Evolutionary conservation across 2,888 invertebrate species (phyloP).

Genomic region (Petrolisthes cinctipes): DNA sequence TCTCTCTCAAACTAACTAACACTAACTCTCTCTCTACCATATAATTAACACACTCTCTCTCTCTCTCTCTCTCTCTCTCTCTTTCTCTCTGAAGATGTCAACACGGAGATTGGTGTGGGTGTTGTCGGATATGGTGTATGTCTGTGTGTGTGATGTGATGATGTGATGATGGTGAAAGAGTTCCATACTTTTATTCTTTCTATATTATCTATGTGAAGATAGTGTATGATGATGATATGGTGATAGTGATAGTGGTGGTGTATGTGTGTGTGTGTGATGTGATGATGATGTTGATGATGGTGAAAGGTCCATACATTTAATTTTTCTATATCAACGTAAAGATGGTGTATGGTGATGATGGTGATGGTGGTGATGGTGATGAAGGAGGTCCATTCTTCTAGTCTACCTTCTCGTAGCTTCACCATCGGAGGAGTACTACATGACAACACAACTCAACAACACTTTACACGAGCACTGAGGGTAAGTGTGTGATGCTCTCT

Average conservation of each 20-base stretch:
- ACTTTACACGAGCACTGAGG: constrained; percentile 38
- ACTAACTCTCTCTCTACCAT: background rate
- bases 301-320: background rate
- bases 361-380: background rate
- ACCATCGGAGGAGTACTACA: constrained; percentile 91
- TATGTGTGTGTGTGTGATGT: background rate
- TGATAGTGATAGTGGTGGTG: background rate
- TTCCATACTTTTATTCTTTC: background rate
- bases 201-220: background rate
- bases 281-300: background rate
- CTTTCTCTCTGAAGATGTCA: background rate
- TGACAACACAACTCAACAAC: constrained; percentile 28
- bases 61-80: background rate
- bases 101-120: too few relatives aligned
- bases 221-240: background rate
- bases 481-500: too few relatives aligned
- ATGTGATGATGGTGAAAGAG: background rate
- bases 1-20: background rate
- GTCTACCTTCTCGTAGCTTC: constrained; percentile 71
- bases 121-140: background rate
- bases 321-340: too few relatives aligned
- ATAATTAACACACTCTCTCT: background rate
- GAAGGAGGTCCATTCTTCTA: background rate
- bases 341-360: background rate
- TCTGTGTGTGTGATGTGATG: background rate